Evolutionary conservation across 2,113 vertebrate species (phyloP), one percentile per base, ranked within the genome.

Genomic region (Diadophis punctatus): DNA sequence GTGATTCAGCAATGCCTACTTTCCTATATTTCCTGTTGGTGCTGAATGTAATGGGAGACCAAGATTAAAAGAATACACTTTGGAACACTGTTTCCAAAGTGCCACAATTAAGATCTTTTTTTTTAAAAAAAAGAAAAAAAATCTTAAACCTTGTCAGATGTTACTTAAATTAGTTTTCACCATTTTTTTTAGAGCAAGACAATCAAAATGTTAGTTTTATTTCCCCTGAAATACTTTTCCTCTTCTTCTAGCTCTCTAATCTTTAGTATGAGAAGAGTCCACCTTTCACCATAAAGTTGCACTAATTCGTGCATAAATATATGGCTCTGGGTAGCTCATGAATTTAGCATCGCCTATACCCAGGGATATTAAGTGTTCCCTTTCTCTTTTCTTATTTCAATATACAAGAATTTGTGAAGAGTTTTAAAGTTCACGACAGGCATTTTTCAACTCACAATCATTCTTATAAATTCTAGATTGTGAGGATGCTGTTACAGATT

Each of bases 371-470:
- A 95, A 95, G 90, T 88, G 95, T 94, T 92, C 91, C 92, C 90
- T 96, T 96, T 95, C 95, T 95, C 93, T 95, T 55, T 88, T 39
- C 74, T 88, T 95, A 95, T 96, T 96, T 96, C 92, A 93, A 95
- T 96, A 96, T 95, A 93, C 92, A 91, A 94, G 93, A 94, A 92
- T 96, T 96, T 96, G 95, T 94, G 93, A 94, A 95, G 92, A 96
- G 84, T 91, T 93, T 96, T 94, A 95, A 95, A 95, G 91, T 95
- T 96, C 93, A 95, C 51, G 89, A 25, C 92, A 91, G 68, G 88
- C 84, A 92, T 95, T 96, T 95, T 91, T 88, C 89, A 94, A 87
- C 88, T 92, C 92, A 92, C 86, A 74, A 94, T 74, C 92, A 89
- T 95, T 94, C 89, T 58, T 88, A 89, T 92, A 94, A 94, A 94